Base-by-base conservation (phyloP, 1,140 invertebrate species). In the Pseudomyrmex cubaensis region DNA sequence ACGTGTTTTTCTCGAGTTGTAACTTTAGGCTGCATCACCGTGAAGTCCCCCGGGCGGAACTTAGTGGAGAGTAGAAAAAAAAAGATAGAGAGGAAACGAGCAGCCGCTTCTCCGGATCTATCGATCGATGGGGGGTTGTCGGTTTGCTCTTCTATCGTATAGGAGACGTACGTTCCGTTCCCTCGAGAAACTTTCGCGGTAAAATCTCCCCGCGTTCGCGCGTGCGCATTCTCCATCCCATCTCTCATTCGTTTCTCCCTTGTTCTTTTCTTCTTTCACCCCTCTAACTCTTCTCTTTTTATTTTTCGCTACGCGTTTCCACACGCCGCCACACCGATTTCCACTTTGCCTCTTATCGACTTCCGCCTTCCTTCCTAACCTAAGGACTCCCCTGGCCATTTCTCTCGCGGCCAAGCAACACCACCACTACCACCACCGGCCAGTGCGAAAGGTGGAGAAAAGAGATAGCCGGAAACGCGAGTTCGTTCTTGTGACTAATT, bases 271-370 rank as follows among this genome's bases (percentile, higher is more conserved):
- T 59, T 7, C 25, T n/a, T 20, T 20, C 15, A 15, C 17, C 62
- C 48, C 20, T 1, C 13, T 12, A 25, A 25, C 9, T 15, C n/a
- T 25, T 25, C 35, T 44, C 69, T 35, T 70, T 48, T 44, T 54
- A 78, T 70, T 67, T 78, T 48, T 78, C 76, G 76, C 66, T 50
- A 59, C 20, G 66, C 20, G 66, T 54, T 46, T 73, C 44, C 82
- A 66, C 72, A 78, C 73, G 73, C 44, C 75, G 52, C 56, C 61
- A 50, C n/a, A 44, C n/a, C 85, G 66, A 86, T 62, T 35, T 64
- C 83, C 69, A 69, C 66, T 59, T 84, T 72, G 73, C 73, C 82
- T 84, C 67, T 84, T 86, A 86, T 84, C 85, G 82, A 84, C 82
- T 86, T 84, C 64, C 84, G 63, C 35, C 59, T 82, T 72, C 66